Conservation (phyloP, 2,113 vertebrate species). For the Charadrius vociferus region DNA sequence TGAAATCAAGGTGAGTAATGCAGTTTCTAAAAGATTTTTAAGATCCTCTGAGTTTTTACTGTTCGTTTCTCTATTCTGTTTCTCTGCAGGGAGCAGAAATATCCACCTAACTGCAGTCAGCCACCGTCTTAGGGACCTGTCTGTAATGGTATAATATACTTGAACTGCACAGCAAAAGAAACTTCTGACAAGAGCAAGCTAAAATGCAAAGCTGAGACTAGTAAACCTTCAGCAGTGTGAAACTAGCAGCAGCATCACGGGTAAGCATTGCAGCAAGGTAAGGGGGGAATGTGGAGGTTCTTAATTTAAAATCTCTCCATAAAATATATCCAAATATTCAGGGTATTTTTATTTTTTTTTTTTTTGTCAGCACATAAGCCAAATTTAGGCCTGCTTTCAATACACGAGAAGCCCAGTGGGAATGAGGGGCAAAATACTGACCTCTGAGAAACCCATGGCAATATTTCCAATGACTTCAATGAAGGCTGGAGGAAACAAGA, state of each 20-base stretch:
- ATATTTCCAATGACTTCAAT: neutral
- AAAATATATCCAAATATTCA: neutral
- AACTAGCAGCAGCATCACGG: neutral
- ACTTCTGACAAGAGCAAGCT: neutral
- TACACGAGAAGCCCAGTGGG: neutral
- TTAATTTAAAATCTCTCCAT: neutral
- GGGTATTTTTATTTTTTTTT: no score
- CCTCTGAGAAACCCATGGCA: neutral
- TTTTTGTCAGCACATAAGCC: neutral
- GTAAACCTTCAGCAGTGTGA: neutral
- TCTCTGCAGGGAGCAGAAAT: neutral
- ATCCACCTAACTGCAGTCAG: neutral
- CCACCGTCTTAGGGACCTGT: neutral
- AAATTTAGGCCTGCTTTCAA: neutral
- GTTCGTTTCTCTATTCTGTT: neutral
- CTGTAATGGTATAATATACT: neutral
- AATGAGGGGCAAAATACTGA: neutral
- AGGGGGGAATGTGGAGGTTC: neutral
- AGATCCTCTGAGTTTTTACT: neutral
- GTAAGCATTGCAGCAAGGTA: neutral
- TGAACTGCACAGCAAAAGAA: neutral
- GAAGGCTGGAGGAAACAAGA: neutral
- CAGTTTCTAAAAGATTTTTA: neutral
- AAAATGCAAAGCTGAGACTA: neutral
- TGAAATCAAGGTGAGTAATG: neutral